phyloP scores from a whole-genome alignment of 1,140 invertebrate genomes.

The Papilio xuthus region DNA sequence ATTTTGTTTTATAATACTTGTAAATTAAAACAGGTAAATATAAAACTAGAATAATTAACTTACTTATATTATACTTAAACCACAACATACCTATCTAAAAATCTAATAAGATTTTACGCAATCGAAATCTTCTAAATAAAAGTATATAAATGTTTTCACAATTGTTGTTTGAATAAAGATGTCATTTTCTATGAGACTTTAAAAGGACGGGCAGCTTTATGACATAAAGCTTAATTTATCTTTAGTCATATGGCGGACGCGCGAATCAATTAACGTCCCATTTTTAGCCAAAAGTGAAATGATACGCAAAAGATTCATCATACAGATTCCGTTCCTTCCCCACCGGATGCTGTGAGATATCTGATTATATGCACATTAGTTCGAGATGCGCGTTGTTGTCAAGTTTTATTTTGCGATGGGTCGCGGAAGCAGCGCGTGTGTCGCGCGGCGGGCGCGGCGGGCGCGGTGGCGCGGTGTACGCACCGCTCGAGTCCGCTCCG shows the following conservation, averaged over 20 bases:
- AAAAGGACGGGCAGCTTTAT: too few species aligned
- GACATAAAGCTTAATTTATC: too few species aligned
- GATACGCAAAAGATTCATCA: not conserved
- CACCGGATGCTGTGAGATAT: constrained; percentile 55
- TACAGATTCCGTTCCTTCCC: constrained; percentile 27
- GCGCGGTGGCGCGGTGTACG: constrained; percentile 40
- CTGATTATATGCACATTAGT: constrained; percentile 63
- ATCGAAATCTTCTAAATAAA: too few species aligned
- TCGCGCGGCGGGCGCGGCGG: constrained; percentile 38
- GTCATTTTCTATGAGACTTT: too few species aligned
- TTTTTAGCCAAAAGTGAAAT: constrained; percentile 7
- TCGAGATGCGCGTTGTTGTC: constrained; percentile 49
- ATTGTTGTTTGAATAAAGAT: too few species aligned
- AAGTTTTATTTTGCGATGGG: constrained; percentile 57
- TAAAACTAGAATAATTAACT: not conserved
- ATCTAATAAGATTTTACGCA: too few species aligned
- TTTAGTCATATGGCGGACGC: not conserved
- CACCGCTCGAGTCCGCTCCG: constrained; percentile 38
- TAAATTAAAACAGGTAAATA: not conserved
- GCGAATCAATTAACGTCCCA: constrained; percentile 13
- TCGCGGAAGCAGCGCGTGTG: constrained; percentile 52
- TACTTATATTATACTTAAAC: not conserved
- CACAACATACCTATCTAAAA: too few species aligned
- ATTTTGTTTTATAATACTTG: not conserved
- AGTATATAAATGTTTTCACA: too few species aligned